Conservation (phyloP, 2,888 invertebrate genomes). For the Ditula angustiorana region DNA sequence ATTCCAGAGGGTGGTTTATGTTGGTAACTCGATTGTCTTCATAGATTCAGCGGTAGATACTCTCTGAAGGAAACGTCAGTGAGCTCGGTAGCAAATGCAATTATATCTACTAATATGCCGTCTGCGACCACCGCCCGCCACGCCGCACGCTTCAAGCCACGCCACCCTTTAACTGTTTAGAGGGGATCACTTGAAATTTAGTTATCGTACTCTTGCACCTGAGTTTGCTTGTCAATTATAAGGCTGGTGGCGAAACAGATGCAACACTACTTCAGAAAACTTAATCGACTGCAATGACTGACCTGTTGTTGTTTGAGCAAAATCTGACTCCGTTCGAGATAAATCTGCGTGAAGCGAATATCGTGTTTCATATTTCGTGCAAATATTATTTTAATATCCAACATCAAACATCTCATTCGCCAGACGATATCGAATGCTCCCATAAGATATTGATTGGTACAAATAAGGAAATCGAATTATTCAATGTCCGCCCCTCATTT, state of each 20-base stretch:
- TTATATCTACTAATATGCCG: constrained; percentile 81
- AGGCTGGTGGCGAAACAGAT: constrained; percentile 25
- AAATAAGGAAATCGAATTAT: constrained; percentile 86
- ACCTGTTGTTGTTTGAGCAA: background rate
- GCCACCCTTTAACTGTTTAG: constrained; percentile 73
- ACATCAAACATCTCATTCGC: constrained; percentile 56
- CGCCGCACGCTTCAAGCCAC: constrained; percentile 60
- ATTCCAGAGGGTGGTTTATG: constrained; percentile 79
- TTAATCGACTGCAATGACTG: constrained; percentile 7
- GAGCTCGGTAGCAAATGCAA: constrained; percentile 82
- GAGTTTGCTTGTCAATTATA: constrained; percentile 58
- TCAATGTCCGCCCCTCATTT: constrained; percentile 85
- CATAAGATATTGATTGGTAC: constrained; percentile 83
- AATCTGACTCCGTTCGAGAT: constrained; percentile 1
- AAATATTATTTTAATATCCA: constrained; percentile 41
- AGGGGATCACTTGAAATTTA: constrained; percentile 70
- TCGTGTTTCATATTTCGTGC: constrained; percentile 11
- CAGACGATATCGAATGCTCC: constrained; percentile 71
- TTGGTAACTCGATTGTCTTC: constrained; percentile 81
- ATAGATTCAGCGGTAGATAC: constrained; percentile 73
- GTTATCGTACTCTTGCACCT: constrained; percentile 68
- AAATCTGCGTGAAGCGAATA: constrained; percentile 12
- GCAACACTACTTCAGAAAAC: constrained; percentile 26
- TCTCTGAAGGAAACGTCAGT: constrained; percentile 77
- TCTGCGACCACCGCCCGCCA: constrained; percentile 70